Conservation (phyloP, 2,888 invertebrate genomes). For the Philereme transversata region DNA sequence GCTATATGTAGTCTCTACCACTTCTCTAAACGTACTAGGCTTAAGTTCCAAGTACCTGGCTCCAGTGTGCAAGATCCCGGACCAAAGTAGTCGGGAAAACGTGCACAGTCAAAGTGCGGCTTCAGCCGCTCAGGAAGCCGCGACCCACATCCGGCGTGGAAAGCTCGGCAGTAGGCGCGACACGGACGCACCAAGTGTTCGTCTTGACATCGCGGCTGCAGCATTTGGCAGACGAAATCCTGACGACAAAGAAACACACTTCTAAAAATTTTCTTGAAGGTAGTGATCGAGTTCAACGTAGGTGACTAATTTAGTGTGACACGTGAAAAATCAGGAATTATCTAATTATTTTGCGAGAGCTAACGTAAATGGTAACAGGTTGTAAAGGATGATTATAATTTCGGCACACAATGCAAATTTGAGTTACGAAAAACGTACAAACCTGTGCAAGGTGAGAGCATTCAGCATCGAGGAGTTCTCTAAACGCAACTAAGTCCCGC, state of each 20-base stretch:
- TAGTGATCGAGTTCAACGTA: background rate
- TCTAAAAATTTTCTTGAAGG: too few relatives aligned
- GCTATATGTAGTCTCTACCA: too few relatives aligned
- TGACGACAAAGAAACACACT: slow-evolving; percentile 36
- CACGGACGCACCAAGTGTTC: slow-evolving; percentile 88
- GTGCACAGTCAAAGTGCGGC: slow-evolving; percentile 89
- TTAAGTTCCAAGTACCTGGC: slow-evolving; percentile 82
- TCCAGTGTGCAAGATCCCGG: slow-evolving; percentile 89
- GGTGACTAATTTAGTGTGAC: background rate
- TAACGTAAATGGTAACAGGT: too few relatives aligned
- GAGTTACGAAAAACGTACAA: background rate
- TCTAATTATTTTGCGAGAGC: too few relatives aligned
- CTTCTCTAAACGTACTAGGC: too few relatives aligned
- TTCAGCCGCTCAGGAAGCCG: slow-evolving; percentile 88
- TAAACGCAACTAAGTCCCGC: slow-evolving; percentile 90
- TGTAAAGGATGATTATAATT: background rate
- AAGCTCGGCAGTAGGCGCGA: slow-evolving; percentile 92
- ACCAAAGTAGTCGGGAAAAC: slow-evolving; percentile 91
- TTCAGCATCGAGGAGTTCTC: slow-evolving; percentile 95
- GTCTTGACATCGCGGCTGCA: slow-evolving; percentile 91
- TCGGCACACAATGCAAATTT: background rate
- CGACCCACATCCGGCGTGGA: slow-evolving; percentile 92
- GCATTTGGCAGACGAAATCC: slow-evolving; percentile 93
- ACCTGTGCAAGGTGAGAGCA: slow-evolving; percentile 93
- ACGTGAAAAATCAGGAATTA: background rate